Evolutionary conservation across 2,113 vertebrate genomes (phyloP), one percentile per base, ranked within the genome.

Genomic region (Melanotaenia duboulayi): DNA sequence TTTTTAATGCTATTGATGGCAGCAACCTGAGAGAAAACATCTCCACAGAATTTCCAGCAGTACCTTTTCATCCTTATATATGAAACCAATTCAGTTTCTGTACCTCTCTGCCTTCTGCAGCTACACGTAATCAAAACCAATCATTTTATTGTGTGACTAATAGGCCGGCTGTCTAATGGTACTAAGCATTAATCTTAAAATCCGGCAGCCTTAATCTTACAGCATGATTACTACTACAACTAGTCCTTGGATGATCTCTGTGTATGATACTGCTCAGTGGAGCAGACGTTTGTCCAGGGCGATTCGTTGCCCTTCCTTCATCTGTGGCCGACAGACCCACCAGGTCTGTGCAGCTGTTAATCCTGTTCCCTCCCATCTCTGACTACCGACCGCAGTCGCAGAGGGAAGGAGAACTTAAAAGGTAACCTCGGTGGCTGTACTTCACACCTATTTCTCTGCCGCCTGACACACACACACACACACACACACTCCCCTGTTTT

Each of bases 401-500:
- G n/a, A 37, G 51, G 82, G 70, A 71, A 13, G 74, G 65, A 22
- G 23, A 37, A 78, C 81, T 87, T 90, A 68, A 90, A 90, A 92
- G 80, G 76, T 75, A 85, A 89, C 87, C 85, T 87, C 82, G 0
- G 74, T 75, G 90, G 89, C 83, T 87, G 80, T 86, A 87, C 82
- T 92, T 90, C 87, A 89, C 88, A 91, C 88, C 88, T 90, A 83
- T 87, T 83, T 67, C 78, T 85, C 67, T 70, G 71, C 68, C 22
- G 76, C 59, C 48, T 86, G 74, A 80, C 80, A 87, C 86, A 85
- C 84, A 81, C 49, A 23, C 46, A 35, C 22, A 9, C 65, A 59
- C 58, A 59, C 78, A 54, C 75, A 81, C 74, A 70, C 68, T 84
- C 52, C 19, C 35, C 48, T 60, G 20, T 70, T 72, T 63, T 88